A percentile compares a stretch with the other conserved stretches of the same genome.
These are phyloP conservation scores for Spialia ferax DNA, from an alignment of 2,888 invertebrate species.

Conservation along the genomic window DNA sequence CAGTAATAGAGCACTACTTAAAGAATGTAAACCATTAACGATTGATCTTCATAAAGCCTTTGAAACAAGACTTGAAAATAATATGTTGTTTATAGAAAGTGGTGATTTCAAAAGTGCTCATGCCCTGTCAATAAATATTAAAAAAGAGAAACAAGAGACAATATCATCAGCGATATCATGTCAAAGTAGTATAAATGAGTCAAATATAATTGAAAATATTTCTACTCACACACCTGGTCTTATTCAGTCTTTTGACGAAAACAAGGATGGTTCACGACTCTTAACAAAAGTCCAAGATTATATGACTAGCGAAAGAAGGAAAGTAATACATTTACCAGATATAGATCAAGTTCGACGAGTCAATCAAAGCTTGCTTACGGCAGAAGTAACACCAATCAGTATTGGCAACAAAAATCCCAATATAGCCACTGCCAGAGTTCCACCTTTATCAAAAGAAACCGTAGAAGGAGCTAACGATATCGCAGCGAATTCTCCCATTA, in stretches of 20 bases:
- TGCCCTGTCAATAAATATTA: conserved; percentile 3
- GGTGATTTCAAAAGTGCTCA: conserved; percentile 34
- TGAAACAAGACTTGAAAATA: conserved; percentile 65
- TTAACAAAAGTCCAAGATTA: background rate
- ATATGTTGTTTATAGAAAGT: conserved; percentile 63
- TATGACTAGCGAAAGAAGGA: conserved; percentile 56
- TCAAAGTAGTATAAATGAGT: background rate
- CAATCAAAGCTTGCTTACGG: conserved; percentile 69
- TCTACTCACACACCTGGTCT: background rate
- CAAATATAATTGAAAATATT: conserved; percentile 1
- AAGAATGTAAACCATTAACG: conserved; percentile 70
- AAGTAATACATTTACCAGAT: conserved; percentile 66
- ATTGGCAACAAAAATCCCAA: conserved; percentile 16
- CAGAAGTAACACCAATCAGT: conserved; percentile 68
- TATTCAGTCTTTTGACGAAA: background rate
- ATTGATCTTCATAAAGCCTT: conserved; percentile 73
- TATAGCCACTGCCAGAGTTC: background rate
- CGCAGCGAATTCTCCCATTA: background rate
- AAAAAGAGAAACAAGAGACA: conserved; percentile 24
- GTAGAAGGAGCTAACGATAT: background rate
- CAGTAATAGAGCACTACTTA: conserved; percentile 65
- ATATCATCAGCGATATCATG: conserved; percentile 16
- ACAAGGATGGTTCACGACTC: background rate
- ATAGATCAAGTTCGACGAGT: conserved; percentile 65
- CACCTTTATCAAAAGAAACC: background rate